Conservation (phyloP, 2,797 vertebrate species). For the Decapterus maruadsi region DNA sequence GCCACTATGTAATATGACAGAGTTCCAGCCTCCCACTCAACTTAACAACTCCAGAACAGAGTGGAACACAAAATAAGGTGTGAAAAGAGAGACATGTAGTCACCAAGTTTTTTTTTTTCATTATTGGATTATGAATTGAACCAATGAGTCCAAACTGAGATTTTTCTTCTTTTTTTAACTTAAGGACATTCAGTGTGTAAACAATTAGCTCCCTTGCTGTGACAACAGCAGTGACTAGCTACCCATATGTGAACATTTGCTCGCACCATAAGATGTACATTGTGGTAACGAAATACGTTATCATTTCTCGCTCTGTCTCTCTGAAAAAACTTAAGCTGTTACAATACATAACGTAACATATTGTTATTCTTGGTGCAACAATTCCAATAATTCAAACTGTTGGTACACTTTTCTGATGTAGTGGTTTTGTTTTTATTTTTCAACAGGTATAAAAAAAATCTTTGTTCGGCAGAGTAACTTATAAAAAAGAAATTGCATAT, state of each 20-base stretch:
- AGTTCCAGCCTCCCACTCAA: conserved; percentile 40
- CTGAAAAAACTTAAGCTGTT: neutral
- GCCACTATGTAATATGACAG: conserved; percentile 25
- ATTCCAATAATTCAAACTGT: neutral
- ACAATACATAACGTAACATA: no score
- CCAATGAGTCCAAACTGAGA: neutral
- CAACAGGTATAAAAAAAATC: no score
- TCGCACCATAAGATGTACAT: neutral
- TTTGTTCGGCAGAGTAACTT: no score
- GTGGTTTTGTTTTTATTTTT: neutral
- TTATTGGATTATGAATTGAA: conserved; percentile 2
- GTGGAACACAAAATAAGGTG: conserved; percentile 11
- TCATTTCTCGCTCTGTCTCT: neutral
- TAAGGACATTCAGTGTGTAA: neutral
- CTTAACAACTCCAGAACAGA: conserved; percentile 28
- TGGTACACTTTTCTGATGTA: neutral
- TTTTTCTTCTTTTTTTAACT: neutral
- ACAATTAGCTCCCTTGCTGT: neutral
- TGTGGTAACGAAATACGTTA: neutral
- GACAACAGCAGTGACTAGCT: neutral
- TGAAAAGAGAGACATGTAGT: conserved; percentile 20
- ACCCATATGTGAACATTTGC: neutral
- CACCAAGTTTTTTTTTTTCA: neutral
- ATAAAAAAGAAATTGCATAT: no score
- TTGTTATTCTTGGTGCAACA: neutral